Percentiles rank a stretch among this genome's conserved stretches.
phyloP scores from a whole-genome alignment of 2,797 vertebrate genomes.

The Thalassophryne amazonica region DNA sequence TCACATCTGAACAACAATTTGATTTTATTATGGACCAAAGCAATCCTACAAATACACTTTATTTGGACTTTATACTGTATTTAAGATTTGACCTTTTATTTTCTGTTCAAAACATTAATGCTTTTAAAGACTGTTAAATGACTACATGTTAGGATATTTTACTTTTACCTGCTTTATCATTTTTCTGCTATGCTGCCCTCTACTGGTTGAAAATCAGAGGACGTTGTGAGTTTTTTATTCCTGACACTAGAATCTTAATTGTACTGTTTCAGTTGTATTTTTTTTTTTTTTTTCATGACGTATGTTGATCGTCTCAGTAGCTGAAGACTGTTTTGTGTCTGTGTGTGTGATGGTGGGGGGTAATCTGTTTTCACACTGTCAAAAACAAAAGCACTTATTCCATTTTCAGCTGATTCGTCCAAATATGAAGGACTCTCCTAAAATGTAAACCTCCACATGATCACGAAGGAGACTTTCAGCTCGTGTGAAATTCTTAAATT shows the following conservation, averaged over 20 bases:
- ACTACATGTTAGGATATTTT: too few relatives aligned
- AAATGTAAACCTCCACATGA: neutral
- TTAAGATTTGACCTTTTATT: neutral
- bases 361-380: slow-evolving; percentile 1
- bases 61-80: neutral
- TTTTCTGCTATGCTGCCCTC: slow-evolving; percentile 51
- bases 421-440: slow-evolving; percentile 5
- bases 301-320: neutral
- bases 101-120: neutral
- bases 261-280: neutral
- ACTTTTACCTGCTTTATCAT: neutral
- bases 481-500: slow-evolving; percentile 26
- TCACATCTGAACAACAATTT: too few relatives aligned
- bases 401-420: slow-evolving; percentile 6
- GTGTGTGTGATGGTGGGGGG: too few relatives aligned
- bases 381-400: slow-evolving; percentile 37
- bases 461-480: neutral
- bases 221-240: neutral
- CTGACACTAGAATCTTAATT: neutral
- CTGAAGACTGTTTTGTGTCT: slow-evolving; percentile 2
- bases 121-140: neutral
- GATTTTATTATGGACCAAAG: too few relatives aligned
- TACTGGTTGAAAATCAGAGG: slow-evolving; percentile 12
- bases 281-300: neutral
- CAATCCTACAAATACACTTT: too few relatives aligned